Evolutionary conservation across 2,113 vertebrate species (phyloP), one percentile per base, ranked within the genome.

Genomic region (Oxyruncus cristatus): DNA sequence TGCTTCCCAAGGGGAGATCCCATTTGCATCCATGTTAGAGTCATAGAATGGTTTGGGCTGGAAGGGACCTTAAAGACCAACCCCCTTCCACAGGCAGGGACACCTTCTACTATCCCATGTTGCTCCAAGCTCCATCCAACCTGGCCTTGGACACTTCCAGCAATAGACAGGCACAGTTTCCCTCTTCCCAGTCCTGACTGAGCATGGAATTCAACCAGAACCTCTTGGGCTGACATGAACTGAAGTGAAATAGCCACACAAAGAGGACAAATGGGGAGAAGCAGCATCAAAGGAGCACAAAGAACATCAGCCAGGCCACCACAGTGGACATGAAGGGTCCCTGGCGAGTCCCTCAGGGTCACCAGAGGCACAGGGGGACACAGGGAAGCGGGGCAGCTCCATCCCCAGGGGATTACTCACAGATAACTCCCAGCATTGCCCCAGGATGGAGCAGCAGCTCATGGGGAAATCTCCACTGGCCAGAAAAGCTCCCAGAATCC

Each of bases 391-490:
- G 37, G 32, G 22, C 44, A 71, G 52, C 76, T 65, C 70, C 32
- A 20, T 12, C 32, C 12, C 24, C 14, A 5, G 18, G 11, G 14
- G 6, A 35, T 58, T 58, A 46, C 32, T 52, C 24, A 41, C 42
- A 35, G 12, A 2, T 30, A 49, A 88, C 42, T 68, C 49, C 26
- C 61, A 22, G 11, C 22, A 14, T 22, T 9, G 2, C 5, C 53
- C 6, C 59, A 50, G 19, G 5, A 17, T 3, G 5, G 52, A 66
- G 12, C 46, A 77, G 28, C 32, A 56, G 19, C 21, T 68, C 24
- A 1, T 1, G 2, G 12, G 2, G 5, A 55, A 55, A 7, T 11
- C 42, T 41, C 35, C 3, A 0, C 3, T 3, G 3, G 5, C 33
- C 28, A 75, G 41, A 30, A 52, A 46, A 74, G 8, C 23, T 30